Base-by-base conservation (phyloP, 2,888 invertebrate species). In the Drosophila sordidula region DNA sequence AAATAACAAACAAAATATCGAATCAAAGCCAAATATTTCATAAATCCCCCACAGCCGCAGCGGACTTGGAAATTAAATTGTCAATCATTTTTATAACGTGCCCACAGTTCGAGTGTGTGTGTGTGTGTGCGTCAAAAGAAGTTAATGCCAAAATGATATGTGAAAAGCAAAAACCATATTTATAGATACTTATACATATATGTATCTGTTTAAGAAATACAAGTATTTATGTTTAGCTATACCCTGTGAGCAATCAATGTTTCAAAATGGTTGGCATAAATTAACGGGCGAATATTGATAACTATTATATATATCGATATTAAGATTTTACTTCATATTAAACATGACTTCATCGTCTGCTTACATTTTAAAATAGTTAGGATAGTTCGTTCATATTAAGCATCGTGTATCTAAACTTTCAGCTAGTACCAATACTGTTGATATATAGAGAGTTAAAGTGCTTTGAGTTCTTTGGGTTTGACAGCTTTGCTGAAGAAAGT, bases 31-130 rank as follows among this genome's bases (percentile, higher is more conserved):
- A 82, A 77, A 72, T 75, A 86, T 82, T 86, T 75, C 61, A 75
- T 75, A 82, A 86, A 80, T 83, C 86, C 86, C 80, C 83, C 79
- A 66, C 72, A 72, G 76, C 68, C 72, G 50, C 77, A 63, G 47
- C 72, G 67, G 76, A 75, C 52, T 72, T 71, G 69, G 70, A 89
- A 90, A 90, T 90, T 90, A 89, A 90, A 90, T 89, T 90, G 87
- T 90, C 90, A 90, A 87, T 90, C 89, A 89, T 80, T 89, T 90
- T 90, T 87, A 89, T 88, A 79, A 75, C 78, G 64, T 68, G 72
- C 69, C 63, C 71, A 67, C 56, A 62, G 39, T 29, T 38, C 16
- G 44, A 25, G 26, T 18, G n/a, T 49, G 46, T 54, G 26, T 64
- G 45, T 29, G 11, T 59, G 73, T 67, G 64, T 84, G 86, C 61